Evolutionary conservation across 2,888 invertebrate species (phyloP).

Genomic region (Elegia similella): DNA sequence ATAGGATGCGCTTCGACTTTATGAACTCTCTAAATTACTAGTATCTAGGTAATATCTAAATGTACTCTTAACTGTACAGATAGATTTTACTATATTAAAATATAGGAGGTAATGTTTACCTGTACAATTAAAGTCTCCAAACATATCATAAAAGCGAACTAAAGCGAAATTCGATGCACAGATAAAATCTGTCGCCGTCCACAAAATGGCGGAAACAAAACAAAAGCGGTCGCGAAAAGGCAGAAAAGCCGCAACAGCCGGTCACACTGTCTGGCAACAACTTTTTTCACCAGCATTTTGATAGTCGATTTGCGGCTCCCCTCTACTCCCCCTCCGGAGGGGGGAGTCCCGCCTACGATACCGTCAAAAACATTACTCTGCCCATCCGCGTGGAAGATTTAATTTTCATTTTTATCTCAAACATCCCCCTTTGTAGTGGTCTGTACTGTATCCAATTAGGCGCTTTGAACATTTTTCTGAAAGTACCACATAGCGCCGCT

Average conservation of each 20-base stretch:
- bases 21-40: too few species aligned
- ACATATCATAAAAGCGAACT: neutral
- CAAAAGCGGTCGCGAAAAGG: slow-evolving; percentile 45
- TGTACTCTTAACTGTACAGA: too few species aligned
- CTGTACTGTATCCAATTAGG: slow-evolving; percentile 79
- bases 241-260: slow-evolving; percentile 57
- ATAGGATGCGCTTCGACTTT: too few species aligned
- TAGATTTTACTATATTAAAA: too few species aligned
- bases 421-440: slow-evolving; percentile 82
- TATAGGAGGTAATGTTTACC: too few species aligned
- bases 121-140: neutral
- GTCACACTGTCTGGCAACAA: slow-evolving; percentile 64
- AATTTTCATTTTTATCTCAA: slow-evolving; percentile 83
- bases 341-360: slow-evolving; percentile 54
- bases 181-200: slow-evolving; percentile 14
- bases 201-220: slow-evolving; percentile 44
- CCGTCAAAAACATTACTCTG: slow-evolving; percentile 82
- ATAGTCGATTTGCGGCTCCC: slow-evolving; percentile 77
- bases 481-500: slow-evolving; percentile 54
- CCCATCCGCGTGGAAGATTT: slow-evolving; percentile 81
- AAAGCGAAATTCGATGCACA: neutral
- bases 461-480: slow-evolving; percentile 76
- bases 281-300: slow-evolving; percentile 76
- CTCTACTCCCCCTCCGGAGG: slow-evolving; percentile 33
- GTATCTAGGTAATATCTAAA: too few species aligned